phyloP scores from a whole-genome alignment of 1,140 invertebrate species.

The Diachasmimorpha longicaudata region DNA sequence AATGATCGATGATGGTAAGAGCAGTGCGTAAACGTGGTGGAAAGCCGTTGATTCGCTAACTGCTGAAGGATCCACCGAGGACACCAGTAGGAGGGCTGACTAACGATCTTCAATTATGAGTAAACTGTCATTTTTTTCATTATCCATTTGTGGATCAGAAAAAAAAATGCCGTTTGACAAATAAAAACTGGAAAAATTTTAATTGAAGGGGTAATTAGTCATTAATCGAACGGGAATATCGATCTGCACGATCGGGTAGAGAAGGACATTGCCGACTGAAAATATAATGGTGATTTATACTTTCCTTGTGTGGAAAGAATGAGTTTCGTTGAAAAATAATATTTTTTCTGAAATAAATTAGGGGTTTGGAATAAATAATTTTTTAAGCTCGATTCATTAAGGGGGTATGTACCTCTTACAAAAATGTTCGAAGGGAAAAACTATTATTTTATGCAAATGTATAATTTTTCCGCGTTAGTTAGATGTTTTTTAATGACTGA shows the following conservation, averaged over 20 bases:
- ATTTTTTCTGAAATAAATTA: too few relatives aligned
- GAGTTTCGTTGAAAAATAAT: too few relatives aligned
- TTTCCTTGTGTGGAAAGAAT: too few relatives aligned
- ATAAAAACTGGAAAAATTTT: not conserved
- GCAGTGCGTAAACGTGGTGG: not conserved
- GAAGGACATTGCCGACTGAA: not conserved
- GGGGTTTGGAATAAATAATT: too few relatives aligned
- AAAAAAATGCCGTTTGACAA: not conserved
- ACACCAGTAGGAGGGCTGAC: conserved; percentile 27
- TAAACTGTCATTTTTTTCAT: conserved; percentile 13
- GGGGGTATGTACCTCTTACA: too few relatives aligned
- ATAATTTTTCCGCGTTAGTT: too few relatives aligned
- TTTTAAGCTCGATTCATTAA: too few relatives aligned
- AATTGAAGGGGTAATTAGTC: not conserved
- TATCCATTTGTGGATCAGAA: not conserved
- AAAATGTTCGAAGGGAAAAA: too few relatives aligned
- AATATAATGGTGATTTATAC: too few relatives aligned
- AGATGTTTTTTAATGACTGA: too few relatives aligned
- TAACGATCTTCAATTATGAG: conserved; percentile 23
- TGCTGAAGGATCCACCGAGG: not conserved
- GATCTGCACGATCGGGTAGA: not conserved
- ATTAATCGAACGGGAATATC: not conserved
- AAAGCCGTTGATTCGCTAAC: conserved; percentile 12
- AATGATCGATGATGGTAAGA: conserved; percentile 9
- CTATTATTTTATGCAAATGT: too few relatives aligned